A percentile compares a stretch with the other conserved stretches of the same genome.
phyloP scores from a whole-genome alignment of 1,140 invertebrate species.

The Maconellicoccus hirsutus region DNA sequence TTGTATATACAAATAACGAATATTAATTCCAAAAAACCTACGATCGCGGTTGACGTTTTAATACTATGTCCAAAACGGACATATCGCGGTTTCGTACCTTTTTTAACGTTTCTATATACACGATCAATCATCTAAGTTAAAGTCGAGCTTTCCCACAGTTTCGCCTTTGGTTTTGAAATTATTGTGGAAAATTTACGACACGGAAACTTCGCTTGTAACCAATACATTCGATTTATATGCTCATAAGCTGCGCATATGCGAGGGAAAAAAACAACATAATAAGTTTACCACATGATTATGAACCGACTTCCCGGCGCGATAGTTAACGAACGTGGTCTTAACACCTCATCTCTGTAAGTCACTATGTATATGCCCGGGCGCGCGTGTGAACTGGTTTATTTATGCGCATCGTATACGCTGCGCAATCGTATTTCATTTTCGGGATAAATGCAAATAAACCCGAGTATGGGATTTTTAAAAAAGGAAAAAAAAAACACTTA shows the following conservation, averaged over 20 bases:
- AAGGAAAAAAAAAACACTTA: too few relatives aligned
- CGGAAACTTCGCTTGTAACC: too few relatives aligned
- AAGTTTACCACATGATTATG: not conserved
- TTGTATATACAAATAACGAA: too few relatives aligned
- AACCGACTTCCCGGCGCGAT: not conserved
- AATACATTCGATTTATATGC: not conserved
- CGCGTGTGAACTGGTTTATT: not conserved
- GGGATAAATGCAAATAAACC: not conserved
- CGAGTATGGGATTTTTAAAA: not conserved
- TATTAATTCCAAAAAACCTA: too few relatives aligned
- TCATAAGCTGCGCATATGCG: not conserved
- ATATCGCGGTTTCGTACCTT: too few relatives aligned
- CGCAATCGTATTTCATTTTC: not conserved
- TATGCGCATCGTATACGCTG: not conserved
- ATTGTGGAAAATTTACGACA: not conserved
- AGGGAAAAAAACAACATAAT: not conserved
- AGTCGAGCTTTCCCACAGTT: not conserved
- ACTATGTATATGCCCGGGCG: not conserved
- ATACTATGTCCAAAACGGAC: not conserved
- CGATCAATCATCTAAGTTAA: not conserved
- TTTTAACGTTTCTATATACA: too few relatives aligned
- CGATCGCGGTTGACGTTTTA: not conserved
- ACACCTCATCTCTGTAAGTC: not conserved
- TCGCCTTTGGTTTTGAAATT: too few relatives aligned
- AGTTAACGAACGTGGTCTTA: not conserved